These are phyloP conservation scores for Mus musculus DNA, from an alignment of 2,113 vertebrate species.

Conservation along the genomic window GRCm39 chr2:156106001-156106500, in stretches of 20 bases:
- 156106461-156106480: conserved; percentile 32
- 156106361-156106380: conserved; percentile 55
- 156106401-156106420: conserved; percentile 63
- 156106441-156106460: conserved; percentile 58
- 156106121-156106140: conserved; percentile 61
- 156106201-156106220: conserved; percentile 97
- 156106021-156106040: neutral
- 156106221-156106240: conserved; percentile 97
- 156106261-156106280: conserved; percentile 94
- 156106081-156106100: conserved; percentile 8
- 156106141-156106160: conserved; percentile 69
- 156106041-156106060: neutral
- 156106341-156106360: conserved; percentile 52
- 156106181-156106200: conserved; percentile 87
- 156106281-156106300: conserved; percentile 83
- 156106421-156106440: conserved; percentile 64
- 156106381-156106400: conserved; percentile 65
- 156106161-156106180: conserved; percentile 70
- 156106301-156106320: conserved; percentile 72
- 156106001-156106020: neutral
- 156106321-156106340: conserved; percentile 57
- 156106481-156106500: neutral
- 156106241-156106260: conserved; percentile 97
- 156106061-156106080: conserved; percentile 36
- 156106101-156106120: conserved; percentile 45